Conservation (phyloP, 2,888 invertebrate genomes). For the Ferrisia virgata region DNA sequence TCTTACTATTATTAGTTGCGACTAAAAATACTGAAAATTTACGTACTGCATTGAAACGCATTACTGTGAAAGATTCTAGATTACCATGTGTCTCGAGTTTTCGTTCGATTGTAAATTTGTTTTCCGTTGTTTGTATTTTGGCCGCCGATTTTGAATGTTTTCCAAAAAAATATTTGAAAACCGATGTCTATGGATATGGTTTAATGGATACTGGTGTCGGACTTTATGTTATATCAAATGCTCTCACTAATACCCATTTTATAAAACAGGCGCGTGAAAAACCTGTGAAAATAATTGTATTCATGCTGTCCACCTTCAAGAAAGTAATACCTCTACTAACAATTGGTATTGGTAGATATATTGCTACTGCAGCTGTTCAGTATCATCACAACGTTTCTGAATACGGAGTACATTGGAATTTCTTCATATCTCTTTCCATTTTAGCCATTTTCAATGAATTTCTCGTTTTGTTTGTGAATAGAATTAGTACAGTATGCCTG, state of each 20-base stretch:
- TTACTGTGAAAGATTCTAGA: slow-evolving; percentile 46
- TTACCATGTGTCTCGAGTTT: slow-evolving; percentile 60
- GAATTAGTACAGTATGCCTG: slow-evolving; percentile 56
- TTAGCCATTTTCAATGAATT: slow-evolving; percentile 71
- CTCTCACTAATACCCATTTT: slow-evolving; percentile 58
- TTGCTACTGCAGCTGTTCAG: slow-evolving; percentile 62
- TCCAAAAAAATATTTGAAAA: slow-evolving; percentile 82
- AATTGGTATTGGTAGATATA: slow-evolving; percentile 64
- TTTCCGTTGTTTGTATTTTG: slow-evolving; percentile 78
- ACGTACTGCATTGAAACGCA: neutral
- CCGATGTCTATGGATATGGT: slow-evolving; percentile 78
- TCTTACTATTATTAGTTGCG: slow-evolving; percentile 49
- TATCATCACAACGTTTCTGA: slow-evolving; percentile 88
- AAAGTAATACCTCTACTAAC: slow-evolving; percentile 57
- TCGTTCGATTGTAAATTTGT: slow-evolving; percentile 67
- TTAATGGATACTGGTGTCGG: slow-evolving; percentile 97
- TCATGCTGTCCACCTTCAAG: slow-evolving; percentile 50
- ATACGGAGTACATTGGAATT: slow-evolving; percentile 98
- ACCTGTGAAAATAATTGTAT: slow-evolving; percentile 50
- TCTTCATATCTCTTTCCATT: slow-evolving; percentile 87
- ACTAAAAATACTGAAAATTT: neutral
- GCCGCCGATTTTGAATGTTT: slow-evolving; percentile 91
- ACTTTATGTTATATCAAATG: slow-evolving; percentile 77
- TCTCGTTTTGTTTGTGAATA: slow-evolving; percentile 59
- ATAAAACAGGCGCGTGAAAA: neutral